Evolutionary conservation across 2,113 vertebrate genomes (phyloP).

Genomic region (Boleophthalmus pectinirostris): DNA sequence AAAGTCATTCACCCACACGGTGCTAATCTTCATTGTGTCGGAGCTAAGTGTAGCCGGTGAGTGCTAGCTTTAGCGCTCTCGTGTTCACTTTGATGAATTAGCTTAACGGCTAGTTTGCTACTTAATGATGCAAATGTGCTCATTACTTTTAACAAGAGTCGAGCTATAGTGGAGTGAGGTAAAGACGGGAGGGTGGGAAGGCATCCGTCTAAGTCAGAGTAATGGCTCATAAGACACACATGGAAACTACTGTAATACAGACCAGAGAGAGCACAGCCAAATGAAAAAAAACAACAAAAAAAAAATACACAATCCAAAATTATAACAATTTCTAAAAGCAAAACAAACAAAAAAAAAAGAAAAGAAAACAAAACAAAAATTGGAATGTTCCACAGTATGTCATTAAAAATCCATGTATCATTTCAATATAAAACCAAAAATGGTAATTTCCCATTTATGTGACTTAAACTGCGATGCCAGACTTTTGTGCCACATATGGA

Average conservation of each 20-base stretch:
- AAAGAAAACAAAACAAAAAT: too few relatives aligned
- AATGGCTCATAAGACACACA: not conserved
- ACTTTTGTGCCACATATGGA: too few relatives aligned
- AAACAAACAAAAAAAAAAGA: too few relatives aligned
- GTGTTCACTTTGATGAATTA: conserved; percentile 18
- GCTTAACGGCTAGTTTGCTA: conserved; percentile 13
- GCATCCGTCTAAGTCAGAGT: conserved; percentile 1
- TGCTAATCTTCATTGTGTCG: conserved; percentile 12
- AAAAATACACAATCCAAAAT: too few relatives aligned
- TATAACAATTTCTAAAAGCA: too few relatives aligned
- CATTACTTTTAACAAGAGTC: conserved; percentile 3
- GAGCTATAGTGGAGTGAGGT: not conserved
- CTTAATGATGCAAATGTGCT: conserved; percentile 19
- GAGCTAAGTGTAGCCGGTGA: not conserved
- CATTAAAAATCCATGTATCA: too few relatives aligned
- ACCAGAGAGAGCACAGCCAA: too few relatives aligned
- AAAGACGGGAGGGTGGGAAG: not conserved
- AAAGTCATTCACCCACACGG: not conserved
- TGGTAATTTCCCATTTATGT: too few relatives aligned
- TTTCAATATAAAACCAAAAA: too few relatives aligned
- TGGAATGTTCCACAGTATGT: too few relatives aligned
- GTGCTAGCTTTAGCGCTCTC: not conserved
- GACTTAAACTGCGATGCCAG: too few relatives aligned
- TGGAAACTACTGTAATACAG: not conserved
- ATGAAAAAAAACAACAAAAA: too few relatives aligned